phyloP scores from a whole-genome alignment of 2,888 invertebrate genomes.

The Molorchus minor region DNA sequence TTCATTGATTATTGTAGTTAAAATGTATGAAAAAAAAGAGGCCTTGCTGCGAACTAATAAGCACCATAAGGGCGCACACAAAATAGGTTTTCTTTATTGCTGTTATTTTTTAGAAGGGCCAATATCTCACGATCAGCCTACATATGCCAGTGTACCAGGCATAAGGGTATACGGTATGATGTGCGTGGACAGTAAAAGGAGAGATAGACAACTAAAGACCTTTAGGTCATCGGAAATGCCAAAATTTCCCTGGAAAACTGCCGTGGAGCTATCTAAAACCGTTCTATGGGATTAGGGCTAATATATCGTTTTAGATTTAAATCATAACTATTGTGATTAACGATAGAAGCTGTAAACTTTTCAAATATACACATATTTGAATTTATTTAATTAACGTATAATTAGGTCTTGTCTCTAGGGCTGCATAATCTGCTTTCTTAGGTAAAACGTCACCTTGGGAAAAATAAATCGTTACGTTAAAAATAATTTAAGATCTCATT shows the following conservation, averaged over 20 bases:
- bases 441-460: no score
- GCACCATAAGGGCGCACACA: no score
- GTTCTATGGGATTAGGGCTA: constrained; percentile 70
- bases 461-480: no score
- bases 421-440: no score
- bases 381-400: constrained; percentile 24
- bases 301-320: constrained; percentile 4
- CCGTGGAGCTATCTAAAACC: constrained; percentile 72
- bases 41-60: no score
- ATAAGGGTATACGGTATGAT: constrained; percentile 95
- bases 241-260: constrained; percentile 82
- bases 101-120: constrained; percentile 83
- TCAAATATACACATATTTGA: constrained; percentile 17
- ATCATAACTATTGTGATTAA: constrained; percentile 27
- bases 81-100: no score
- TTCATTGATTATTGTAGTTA: no score
- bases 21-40: no score
- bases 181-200: constrained; percentile 71
- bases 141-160: constrained; percentile 92
- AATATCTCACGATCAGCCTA: constrained; percentile 93
- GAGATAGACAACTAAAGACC: constrained; percentile 62
- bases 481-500: no score
- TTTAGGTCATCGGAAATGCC: constrained; percentile 63
- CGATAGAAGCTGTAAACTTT: constrained; percentile 14
- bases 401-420: neutral